Evolutionary conservation across 2,888 invertebrate species (phyloP), one percentile per base, ranked within the genome.

Genomic region (Chymomyza caudatula): DNA sequence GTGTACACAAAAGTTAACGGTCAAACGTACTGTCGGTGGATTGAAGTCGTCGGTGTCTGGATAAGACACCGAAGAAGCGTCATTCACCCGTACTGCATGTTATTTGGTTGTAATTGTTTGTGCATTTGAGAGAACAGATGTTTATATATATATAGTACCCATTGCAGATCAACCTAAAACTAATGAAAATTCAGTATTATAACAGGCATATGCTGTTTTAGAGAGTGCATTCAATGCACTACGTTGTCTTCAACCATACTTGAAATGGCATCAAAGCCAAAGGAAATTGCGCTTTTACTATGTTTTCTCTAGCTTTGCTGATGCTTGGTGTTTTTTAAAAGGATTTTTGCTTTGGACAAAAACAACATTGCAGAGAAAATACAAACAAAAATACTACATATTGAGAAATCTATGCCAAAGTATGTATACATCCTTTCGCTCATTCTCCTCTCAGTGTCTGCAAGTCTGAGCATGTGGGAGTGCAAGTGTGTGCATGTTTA

Each of bases 281-380:
- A 69, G 81, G 84, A 80, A 84, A 84, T 84, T 84, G 79, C 72
- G 78, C 78, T 74, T 74, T 74, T 75, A 74, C 66, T 55, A 70
- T 69, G 72, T 76, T 66, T 75, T 59, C 74, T 77, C 56, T 63
- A 61, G 54, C 29, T 47, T 47, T 63, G 60, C 47, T 64, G 73
- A 77, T 69, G 78, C 67, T 75, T 73, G 75, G 78, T 80, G 70
- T 73, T 76, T 71, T 58, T 29, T 76, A 69, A 60, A 71, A 68
- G 70, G 63, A 66, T 60, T 75, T 67, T 65, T 60, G 65, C 67
- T 63, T 69, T 74, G 13, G 3, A n/a, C 67, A 69, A 80, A 77
- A 60, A 67, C 8, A 77, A 78, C 78, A 76, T 77, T 67, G 69
- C 60, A 64, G 57, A 77, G 51, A 54, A 43, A 55, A 29, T 47